Base-by-base conservation (phyloP, 2,113 vertebrate genomes). In the Leuciscus idus region DNA sequence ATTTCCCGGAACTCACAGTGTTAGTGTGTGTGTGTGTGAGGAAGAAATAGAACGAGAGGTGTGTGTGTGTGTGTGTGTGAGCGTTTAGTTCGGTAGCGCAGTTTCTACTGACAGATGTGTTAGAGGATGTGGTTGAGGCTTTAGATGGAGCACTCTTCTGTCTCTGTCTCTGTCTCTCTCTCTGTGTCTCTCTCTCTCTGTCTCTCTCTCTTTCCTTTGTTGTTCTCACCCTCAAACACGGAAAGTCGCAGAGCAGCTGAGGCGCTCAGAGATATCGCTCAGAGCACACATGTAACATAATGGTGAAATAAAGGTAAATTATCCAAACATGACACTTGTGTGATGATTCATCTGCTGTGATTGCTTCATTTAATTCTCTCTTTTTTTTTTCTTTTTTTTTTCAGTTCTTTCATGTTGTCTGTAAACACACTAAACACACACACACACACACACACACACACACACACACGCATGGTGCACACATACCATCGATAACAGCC, bases 81-180 rank as follows among this genome's bases (percentile, higher is more conserved):
- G 88, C 61, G 73, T 62, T 81, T 70, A 84, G 88, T 84, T 92
- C 91, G 89, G 92, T 91, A 92, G 90, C 92, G 85, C 91, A 88
- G 93, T 91, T 91, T 92, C 91, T 93, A 89, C 88, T 87, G 89
- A 89, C 88, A 59, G 87, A 92, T 93, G 91, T 93, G 93, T 90
- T 88, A 94, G 92, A 94, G 94, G 94, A 95, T 94, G 94, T 95
- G 94, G 94, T 95, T 90, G 88, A 90, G 92, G 92, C 92, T 91
- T 90, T 57, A 92, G 91, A 91, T 86, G 39, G 91, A 86, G 84
- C 85, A 89, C 89, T 70, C 91, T 93, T 77, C 68, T 62, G 19
- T 76, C 80, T 76, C 70, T 75, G 30, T 59, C 59, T 79, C 23
- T 64, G 13, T 64, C 43, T 19, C 50, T 66, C 43, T 43, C 39